phyloP scores from a whole-genome alignment of 2,888 invertebrate species.

The Coelopa pilipes region DNA sequence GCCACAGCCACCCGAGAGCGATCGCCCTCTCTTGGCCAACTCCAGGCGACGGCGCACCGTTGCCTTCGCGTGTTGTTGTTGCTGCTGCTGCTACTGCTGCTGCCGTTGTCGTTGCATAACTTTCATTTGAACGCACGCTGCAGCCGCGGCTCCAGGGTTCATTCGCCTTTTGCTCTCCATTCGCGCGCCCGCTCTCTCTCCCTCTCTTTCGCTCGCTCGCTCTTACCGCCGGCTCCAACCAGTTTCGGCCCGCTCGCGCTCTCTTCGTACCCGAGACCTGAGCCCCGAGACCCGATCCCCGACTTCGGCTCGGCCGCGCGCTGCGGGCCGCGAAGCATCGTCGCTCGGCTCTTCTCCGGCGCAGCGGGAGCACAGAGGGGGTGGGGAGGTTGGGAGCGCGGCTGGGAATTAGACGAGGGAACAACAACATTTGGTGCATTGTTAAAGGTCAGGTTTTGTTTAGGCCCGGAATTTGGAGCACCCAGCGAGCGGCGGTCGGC shows the following conservation, averaged over 20 bases:
- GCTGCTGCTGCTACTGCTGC: slow-evolving; percentile 38
- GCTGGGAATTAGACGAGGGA: neutral
- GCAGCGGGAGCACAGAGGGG: no score
- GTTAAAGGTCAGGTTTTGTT: slow-evolving; percentile 15
- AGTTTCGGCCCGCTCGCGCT: neutral
- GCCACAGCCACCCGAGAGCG: neutral
- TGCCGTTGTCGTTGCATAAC: slow-evolving; percentile 60
- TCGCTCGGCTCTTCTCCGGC: no score
- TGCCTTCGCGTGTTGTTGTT: slow-evolving; percentile 28
- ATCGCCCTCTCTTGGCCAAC: slow-evolving; percentile 20
- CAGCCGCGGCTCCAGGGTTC: slow-evolving; percentile 54
- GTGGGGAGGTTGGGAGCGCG: slow-evolving; percentile 40
- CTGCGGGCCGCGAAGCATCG: no score
- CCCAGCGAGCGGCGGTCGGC: neutral
- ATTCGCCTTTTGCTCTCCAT: slow-evolving; percentile 65
- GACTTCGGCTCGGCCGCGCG: no score
- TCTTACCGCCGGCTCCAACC: neutral
- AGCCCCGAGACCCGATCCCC: no score
- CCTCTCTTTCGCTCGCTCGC: neutral
- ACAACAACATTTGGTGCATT: slow-evolving; percentile 10
- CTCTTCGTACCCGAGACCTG: neutral
- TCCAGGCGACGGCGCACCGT: neutral
- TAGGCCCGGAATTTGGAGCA: neutral
- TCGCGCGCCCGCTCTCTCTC: slow-evolving; percentile 42
- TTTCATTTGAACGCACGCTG: slow-evolving; percentile 51